A percentile compares a stretch with the other conserved stretches of the same genome.
phyloP scores from a whole-genome alignment of 92 coral and sea anemone genomes.

The Palythoa grandis region DNA sequence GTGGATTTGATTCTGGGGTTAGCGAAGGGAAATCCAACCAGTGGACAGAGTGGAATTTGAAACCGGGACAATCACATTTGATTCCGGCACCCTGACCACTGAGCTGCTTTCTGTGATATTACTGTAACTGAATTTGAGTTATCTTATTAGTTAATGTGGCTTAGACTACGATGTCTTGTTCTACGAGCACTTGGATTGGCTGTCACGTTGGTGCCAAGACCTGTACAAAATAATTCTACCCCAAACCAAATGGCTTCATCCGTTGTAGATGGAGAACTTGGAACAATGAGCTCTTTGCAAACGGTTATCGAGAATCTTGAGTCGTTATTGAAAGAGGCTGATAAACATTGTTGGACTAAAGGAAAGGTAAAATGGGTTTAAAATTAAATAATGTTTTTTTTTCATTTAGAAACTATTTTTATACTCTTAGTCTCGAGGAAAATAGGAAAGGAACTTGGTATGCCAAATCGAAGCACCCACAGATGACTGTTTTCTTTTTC shows the following conservation, averaged over 20 bases:
- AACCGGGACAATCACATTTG: too few species aligned
- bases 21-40: too few species aligned
- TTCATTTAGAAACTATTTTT: background rate
- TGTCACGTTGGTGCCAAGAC: conserved; percentile 69
- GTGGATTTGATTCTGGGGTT: too few species aligned
- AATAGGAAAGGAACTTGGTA: too few species aligned
- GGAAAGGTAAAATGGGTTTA: conserved; percentile 50
- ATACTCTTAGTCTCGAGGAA: too few species aligned
- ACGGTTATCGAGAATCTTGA: conserved; percentile 57
- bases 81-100: too few species aligned
- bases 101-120: too few species aligned
- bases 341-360: conserved; percentile 61
- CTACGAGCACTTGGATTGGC: conserved; percentile 77
- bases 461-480: too few species aligned
- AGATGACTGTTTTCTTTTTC: too few species aligned
- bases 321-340: conserved; percentile 60
- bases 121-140: background rate
- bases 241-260: conserved; percentile 23
- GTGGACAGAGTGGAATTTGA: too few species aligned
- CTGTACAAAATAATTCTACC: conserved; percentile 52
- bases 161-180: conserved; percentile 73
- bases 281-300: conserved; percentile 49
- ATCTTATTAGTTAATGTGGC: conserved; percentile 78
- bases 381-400: background rate
- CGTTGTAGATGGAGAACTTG: conserved; percentile 55